These are phyloP conservation scores for Sciurus vulgaris DNA, from an alignment of 2,797 vertebrate genomes.

Conservation along the genomic window DNA sequence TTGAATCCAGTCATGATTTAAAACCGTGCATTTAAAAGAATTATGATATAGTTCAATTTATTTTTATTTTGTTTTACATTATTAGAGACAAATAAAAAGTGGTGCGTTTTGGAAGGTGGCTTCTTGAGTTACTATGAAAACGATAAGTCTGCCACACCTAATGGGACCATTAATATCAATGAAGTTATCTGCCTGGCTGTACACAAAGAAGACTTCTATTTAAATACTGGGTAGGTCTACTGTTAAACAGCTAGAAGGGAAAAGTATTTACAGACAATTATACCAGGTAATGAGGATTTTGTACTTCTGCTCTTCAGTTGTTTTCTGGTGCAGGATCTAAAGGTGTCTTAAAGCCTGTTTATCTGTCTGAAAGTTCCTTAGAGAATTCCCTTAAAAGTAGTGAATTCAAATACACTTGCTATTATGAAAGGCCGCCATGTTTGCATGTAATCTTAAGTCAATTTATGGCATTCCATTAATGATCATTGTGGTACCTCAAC, in stretches of 20 bases:
- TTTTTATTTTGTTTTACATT: constrained; percentile 76
- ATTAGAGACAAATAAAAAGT: constrained; percentile 93
- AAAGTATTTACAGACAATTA: not conserved
- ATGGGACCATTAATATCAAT: constrained; percentile 92
- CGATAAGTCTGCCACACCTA: constrained; percentile 90
- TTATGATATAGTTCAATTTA: not conserved
- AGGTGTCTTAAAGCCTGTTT: not conserved
- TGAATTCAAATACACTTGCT: not conserved
- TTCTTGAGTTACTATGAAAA: constrained; percentile 96
- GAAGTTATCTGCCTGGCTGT: constrained; percentile 92
- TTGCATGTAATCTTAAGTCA: not conserved
- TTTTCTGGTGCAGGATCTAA: constrained; percentile 8
- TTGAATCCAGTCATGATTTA: not conserved
- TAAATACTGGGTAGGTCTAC: constrained; percentile 89
- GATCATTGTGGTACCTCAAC: not conserved
- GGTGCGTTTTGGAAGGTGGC: constrained; percentile 96
- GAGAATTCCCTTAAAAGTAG: constrained; percentile 28
- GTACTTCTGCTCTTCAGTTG: not conserved
- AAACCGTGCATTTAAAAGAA: not conserved
- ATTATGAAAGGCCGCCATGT: not conserved
- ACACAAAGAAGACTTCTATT: constrained; percentile 89
- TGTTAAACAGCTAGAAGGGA: not conserved
- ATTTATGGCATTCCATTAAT: not conserved
- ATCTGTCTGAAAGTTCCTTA: not conserved
- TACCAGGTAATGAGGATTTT: not conserved